Percentiles rank a stretch among this genome's conserved stretches.
These are phyloP conservation scores for Lacerta viridis DNA, from an alignment of 2,797 vertebrate species.

Conservation along the genomic window DNA sequence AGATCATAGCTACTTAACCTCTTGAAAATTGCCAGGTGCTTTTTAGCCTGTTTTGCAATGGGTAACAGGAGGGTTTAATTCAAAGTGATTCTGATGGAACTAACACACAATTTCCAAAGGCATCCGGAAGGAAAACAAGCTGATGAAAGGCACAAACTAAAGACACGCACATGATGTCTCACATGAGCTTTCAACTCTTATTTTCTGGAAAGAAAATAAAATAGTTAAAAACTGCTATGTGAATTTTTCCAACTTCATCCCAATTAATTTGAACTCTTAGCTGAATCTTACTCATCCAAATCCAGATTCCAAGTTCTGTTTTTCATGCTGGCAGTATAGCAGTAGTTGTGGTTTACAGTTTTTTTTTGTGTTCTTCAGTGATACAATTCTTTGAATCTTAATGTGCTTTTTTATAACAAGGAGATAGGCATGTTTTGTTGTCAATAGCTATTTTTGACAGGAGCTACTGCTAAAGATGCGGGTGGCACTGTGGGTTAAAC, in stretches of 20 bases:
- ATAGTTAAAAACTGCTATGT: slow-evolving; percentile 19
- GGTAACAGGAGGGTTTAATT: slow-evolving; percentile 66
- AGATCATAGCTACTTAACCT: slow-evolving; percentile 74
- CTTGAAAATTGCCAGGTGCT: slow-evolving; percentile 68
- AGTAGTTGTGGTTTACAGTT: not conserved
- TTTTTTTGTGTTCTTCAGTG: no score
- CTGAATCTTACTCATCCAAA: slow-evolving; percentile 33
- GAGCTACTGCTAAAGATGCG: not conserved
- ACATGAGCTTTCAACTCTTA: slow-evolving; percentile 62
- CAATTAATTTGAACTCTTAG: slow-evolving; percentile 49
- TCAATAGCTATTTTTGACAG: slow-evolving; percentile 4
- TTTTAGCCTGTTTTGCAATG: slow-evolving; percentile 63
- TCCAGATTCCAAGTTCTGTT: slow-evolving; percentile 11
- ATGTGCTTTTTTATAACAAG: not conserved
- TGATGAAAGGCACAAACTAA: slow-evolving; percentile 47
- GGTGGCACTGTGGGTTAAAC: no score
- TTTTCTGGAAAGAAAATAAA: slow-evolving; percentile 71
- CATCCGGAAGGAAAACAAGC: slow-evolving; percentile 64
- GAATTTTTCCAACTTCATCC: slow-evolving; percentile 42
- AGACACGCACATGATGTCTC: slow-evolving; percentile 68
- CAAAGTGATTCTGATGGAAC: slow-evolving; percentile 66
- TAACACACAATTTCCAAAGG: slow-evolving; percentile 72
- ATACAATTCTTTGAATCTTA: not conserved
- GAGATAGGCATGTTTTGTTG: not conserved
- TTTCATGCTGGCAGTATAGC: slow-evolving; percentile 6